These are phyloP conservation scores for Trematocara unimaculatum DNA, from an alignment of 2,113 vertebrate species.

Conservation along the genomic window DNA sequence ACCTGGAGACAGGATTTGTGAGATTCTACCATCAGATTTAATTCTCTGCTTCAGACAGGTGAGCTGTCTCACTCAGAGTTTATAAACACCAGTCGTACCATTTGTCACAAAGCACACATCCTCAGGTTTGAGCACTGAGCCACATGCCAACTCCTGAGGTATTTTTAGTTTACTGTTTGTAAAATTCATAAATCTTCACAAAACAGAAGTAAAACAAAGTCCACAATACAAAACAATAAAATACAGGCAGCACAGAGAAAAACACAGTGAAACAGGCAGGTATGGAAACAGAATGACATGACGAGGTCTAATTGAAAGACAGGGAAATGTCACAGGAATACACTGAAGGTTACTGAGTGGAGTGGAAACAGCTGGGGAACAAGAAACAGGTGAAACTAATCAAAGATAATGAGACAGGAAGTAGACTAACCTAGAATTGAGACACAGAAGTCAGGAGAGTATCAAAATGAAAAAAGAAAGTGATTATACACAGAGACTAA, in stretches of 20 bases:
- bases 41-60: neutral
- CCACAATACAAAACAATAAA: neutral
- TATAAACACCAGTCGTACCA: neutral
- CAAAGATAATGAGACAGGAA: neutral
- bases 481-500: neutral
- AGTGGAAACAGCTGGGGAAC: neutral
- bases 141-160: neutral
- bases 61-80: neutral
- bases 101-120: neutral
- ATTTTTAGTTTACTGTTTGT: neutral
- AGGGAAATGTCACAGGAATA: fast-evolving
- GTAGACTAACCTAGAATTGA: neutral
- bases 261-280: neutral
- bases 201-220: neutral
- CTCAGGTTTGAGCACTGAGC: neutral
- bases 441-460: neutral
- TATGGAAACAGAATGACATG: neutral
- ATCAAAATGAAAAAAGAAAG: neutral
- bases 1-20: neutral
- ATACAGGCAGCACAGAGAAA: neutral
- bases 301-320: neutral
- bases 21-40: neutral
- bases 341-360: neutral
- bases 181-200: neutral
- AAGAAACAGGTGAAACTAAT: fast-evolving